phyloP scores from a whole-genome alignment of 2,888 invertebrate genomes.

The Crematogaster levior region DNA sequence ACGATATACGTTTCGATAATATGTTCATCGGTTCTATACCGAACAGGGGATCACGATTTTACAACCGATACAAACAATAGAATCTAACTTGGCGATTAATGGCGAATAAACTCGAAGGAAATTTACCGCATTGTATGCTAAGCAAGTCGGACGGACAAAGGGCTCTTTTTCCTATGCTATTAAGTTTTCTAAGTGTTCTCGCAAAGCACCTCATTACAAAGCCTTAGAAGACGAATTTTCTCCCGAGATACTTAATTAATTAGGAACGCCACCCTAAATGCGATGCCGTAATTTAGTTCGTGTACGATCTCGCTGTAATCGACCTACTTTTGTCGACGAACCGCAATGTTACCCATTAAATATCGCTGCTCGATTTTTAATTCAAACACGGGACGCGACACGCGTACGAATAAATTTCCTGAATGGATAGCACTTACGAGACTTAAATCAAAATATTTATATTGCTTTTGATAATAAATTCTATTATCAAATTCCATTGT shows the following conservation, averaged over 20 bases:
- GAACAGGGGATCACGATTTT: slow-evolving; percentile 25
- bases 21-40: neutral
- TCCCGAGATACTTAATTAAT: slow-evolving; percentile 49
- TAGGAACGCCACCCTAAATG: slow-evolving; percentile 3
- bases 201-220: slow-evolving; percentile 38
- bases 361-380: slow-evolving; percentile 11
- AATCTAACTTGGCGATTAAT: slow-evolving; percentile 37
- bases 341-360: slow-evolving; percentile 19
- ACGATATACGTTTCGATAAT: slow-evolving; percentile 43
- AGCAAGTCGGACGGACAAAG: slow-evolving; percentile 30
- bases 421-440: neutral
- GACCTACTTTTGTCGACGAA: neutral
- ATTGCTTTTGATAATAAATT: neutral
- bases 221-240: slow-evolving; percentile 36
- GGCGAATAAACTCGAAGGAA: slow-evolving; percentile 29
- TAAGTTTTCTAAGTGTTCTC: slow-evolving; percentile 39
- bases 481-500: neutral
- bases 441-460: slow-evolving; percentile 24
- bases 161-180: slow-evolving; percentile 25
- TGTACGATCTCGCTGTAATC: slow-evolving; percentile 15
- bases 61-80: slow-evolving; percentile 21
- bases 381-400: slow-evolving; percentile 1
- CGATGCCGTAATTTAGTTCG: slow-evolving; percentile 20
- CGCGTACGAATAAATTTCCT: slow-evolving; percentile 36
- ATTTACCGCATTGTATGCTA: slow-evolving; percentile 27